phyloP scores from a whole-genome alignment of 53 echinoderm and acorn worm species.

The Apostichopus leukothele region DNA sequence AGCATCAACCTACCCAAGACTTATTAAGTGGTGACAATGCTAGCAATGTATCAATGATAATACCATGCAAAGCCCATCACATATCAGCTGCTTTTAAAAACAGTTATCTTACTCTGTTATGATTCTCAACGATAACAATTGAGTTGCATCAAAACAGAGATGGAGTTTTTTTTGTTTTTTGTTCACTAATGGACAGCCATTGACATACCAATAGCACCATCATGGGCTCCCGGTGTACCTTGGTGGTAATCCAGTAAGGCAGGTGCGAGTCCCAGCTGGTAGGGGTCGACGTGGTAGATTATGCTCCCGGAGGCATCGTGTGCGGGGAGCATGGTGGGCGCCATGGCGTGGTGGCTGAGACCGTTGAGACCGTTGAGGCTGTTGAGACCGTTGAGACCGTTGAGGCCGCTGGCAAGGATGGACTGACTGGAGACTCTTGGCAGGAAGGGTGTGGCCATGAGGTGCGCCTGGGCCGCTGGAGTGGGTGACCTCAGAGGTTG shows the following conservation, averaged over 20 bases:
- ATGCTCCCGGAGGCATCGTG: slow-evolving; percentile 75
- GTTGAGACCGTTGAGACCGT: slow-evolving; percentile 10
- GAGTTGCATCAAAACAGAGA: too few species aligned
- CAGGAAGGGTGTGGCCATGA: slow-evolving; percentile 69
- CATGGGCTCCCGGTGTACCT: slow-evolving; percentile 54
- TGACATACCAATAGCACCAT: slow-evolving; percentile 97
- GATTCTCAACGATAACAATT: too few species aligned
- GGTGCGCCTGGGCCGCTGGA: slow-evolving; percentile 83
- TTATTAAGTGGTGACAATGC: too few species aligned
- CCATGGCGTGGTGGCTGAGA: slow-evolving; percentile 32
- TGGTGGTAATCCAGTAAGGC: slow-evolving; percentile 85
- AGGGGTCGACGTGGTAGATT: slow-evolving; percentile 75
- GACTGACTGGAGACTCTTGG: slow-evolving; percentile 84
- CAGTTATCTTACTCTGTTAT: too few species aligned
- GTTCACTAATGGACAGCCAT: slow-evolving; percentile 61
- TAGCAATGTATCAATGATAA: too few species aligned
- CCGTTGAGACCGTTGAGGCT: slow-evolving; percentile 39
- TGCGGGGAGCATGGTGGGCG: slow-evolving; percentile 51
- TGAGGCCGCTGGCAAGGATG: slow-evolving; percentile 74
- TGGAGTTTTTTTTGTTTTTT: too few species aligned
- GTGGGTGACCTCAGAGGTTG: slow-evolving; percentile 91
- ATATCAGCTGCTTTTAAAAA: too few species aligned
- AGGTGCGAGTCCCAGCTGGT: slow-evolving; percentile 78
- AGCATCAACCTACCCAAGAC: too few species aligned
- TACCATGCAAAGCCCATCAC: too few species aligned